Percentiles rank a stretch among this genome's conserved stretches.
phyloP scores from a whole-genome alignment of 2,888 invertebrate genomes.

The Eristalis intricaria region DNA sequence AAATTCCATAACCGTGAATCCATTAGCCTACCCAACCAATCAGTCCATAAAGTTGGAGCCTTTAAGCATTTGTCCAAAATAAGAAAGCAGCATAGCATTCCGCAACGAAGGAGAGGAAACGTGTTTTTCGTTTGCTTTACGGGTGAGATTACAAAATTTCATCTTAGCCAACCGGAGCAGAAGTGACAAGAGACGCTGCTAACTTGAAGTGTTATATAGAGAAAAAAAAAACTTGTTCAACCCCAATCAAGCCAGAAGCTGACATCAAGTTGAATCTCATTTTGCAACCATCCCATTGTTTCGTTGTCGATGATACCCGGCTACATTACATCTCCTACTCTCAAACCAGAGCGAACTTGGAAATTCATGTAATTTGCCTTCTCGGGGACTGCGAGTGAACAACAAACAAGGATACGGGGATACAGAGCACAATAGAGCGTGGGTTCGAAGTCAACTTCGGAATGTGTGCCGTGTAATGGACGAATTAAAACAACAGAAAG shows the following conservation, averaged over 20 bases:
- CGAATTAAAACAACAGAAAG: constrained; percentile 48
- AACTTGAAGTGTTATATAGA: not conserved
- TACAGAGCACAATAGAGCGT: not conserved
- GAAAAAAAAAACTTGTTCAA: constrained; percentile 22
- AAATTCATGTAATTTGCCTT: constrained; percentile 49
- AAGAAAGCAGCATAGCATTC: not conserved
- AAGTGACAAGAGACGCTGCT: not conserved
- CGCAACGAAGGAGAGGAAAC: constrained; percentile 16
- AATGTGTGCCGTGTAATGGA: constrained; percentile 44
- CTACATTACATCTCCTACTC: constrained; percentile 2
- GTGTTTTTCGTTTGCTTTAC: constrained; percentile 8
- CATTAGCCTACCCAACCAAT: constrained; percentile 42
- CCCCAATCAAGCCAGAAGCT: constrained; percentile 49
- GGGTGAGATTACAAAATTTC: constrained; percentile 49
- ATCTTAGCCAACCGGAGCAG: constrained; percentile 15
- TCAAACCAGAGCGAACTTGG: constrained; percentile 19
- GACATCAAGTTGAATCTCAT: constrained; percentile 25
- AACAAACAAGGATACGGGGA: constrained; percentile 20
- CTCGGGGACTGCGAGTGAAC: constrained; percentile 10
- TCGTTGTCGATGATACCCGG: constrained; percentile 2
- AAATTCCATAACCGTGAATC: constrained; percentile 21
- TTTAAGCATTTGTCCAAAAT: constrained; percentile 32
- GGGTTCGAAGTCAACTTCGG: constrained; percentile 37
- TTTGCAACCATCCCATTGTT: constrained; percentile 13
- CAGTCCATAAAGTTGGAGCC: constrained; percentile 21